Conservation (phyloP, 2,888 invertebrate species). For the Amblyteles armatorius region DNA sequence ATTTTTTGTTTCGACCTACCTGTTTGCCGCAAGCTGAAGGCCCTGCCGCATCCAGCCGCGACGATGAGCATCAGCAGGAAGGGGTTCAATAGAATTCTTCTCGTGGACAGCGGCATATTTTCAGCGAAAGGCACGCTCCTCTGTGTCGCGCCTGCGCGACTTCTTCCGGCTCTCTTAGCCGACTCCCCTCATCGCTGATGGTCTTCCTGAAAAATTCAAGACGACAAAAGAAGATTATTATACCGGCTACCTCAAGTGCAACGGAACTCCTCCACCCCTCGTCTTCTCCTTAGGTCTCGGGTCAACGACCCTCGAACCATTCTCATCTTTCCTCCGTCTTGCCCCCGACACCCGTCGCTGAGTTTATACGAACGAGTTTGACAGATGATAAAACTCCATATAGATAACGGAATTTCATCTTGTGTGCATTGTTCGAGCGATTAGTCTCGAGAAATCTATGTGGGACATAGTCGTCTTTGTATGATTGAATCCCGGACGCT, state of each 20-base stretch:
- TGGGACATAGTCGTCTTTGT: neutral
- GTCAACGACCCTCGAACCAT: conserved; percentile 40
- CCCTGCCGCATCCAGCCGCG: conserved; percentile 76
- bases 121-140: conserved; percentile 73
- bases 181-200: conserved; percentile 83
- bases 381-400: neutral
- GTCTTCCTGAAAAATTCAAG: conserved; percentile 76
- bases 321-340: conserved; percentile 46
- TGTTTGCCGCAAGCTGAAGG: conserved; percentile 81
- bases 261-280: conserved; percentile 21
- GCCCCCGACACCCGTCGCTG: neutral
- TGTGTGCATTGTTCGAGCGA: neutral
- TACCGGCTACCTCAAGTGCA: conserved; percentile 28
- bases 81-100: conserved; percentile 78
- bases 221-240: conserved; percentile 60
- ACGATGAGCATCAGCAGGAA: conserved; percentile 82
- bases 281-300: conserved; percentile 17
- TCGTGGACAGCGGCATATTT: conserved; percentile 82
- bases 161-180: conserved; percentile 77
- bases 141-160: conserved; percentile 79
- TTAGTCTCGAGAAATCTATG: neutral
- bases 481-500: no score
- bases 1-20: conserved; percentile 75
- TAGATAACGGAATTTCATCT: neutral
- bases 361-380: neutral